phyloP scores from a whole-genome alignment of 2,113 vertebrate species.

The Bambusicola thoracicus region DNA sequence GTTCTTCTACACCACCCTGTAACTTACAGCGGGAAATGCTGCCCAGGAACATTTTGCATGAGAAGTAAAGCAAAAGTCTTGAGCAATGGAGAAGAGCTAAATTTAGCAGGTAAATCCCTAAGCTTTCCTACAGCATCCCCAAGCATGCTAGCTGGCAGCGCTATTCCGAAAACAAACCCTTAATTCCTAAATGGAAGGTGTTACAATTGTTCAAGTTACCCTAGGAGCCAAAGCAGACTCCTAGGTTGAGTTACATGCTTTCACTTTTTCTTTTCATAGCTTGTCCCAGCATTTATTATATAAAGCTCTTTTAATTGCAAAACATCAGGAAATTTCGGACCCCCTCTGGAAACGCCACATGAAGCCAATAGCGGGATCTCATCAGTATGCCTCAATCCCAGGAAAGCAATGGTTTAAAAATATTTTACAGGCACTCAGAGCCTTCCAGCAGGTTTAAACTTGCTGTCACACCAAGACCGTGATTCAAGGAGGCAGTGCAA shows the following conservation, averaged over 20 bases:
- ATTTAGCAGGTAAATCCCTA: slow-evolving; percentile 38
- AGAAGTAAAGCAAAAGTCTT: background rate
- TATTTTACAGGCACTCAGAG: background rate
- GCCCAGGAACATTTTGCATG: background rate
- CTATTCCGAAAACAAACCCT: background rate
- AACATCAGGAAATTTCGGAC: background rate
- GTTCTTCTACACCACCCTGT: background rate
- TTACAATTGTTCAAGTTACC: background rate
- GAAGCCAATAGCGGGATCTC: background rate
- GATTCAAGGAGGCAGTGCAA: background rate
- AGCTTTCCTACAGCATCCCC: background rate
- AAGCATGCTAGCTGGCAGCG: background rate
- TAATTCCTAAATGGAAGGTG: slow-evolving; percentile 6
- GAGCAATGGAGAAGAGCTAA: background rate
- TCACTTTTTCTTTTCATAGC: background rate
- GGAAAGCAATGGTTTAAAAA: background rate
- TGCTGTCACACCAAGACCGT: background rate
- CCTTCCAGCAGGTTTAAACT: background rate
- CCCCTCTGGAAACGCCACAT: background rate
- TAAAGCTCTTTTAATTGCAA: background rate
- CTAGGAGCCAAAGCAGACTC: background rate
- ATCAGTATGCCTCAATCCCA: background rate
- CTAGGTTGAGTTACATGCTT: background rate
- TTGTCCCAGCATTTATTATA: background rate
- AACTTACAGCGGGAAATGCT: background rate